These are phyloP conservation scores for Shargacucullia verbasci DNA, from an alignment of 2,888 invertebrate species.

Conservation along the genomic window DNA sequence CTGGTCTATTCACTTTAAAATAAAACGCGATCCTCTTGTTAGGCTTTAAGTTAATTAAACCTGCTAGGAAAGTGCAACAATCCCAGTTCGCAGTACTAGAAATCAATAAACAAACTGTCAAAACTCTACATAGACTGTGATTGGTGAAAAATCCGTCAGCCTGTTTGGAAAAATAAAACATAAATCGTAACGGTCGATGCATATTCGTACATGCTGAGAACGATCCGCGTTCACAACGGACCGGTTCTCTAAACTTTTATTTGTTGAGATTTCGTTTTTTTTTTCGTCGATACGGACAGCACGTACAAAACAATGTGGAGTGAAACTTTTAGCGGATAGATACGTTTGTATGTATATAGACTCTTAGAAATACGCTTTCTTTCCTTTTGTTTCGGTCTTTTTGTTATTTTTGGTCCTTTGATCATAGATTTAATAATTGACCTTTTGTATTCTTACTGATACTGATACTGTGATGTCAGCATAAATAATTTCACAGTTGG, in stretches of 20 bases:
- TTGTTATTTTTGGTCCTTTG: constrained; percentile 11
- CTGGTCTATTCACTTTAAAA: no score
- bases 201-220: constrained; percentile 40
- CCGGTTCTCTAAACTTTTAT: constrained; percentile 40
- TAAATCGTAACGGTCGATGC: constrained; percentile 40
- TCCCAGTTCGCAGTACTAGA: no score
- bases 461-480: no score
- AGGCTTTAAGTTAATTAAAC: no score
- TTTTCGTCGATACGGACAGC: constrained; percentile 19
- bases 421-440: no score
- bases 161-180: constrained; percentile 30
- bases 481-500: no score
- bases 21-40: no score
- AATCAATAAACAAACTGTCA: no score
- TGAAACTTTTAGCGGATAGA: constrained; percentile 37
- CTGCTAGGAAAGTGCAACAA: no score
- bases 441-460: no score
- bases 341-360: constrained; percentile 14
- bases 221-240: constrained; percentile 11
- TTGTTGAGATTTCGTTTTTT: constrained; percentile 39
- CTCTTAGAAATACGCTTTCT: constrained; percentile 29
- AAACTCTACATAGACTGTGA: no score
- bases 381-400: constrained; percentile 12
- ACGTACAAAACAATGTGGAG: constrained; percentile 38
- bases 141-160: background rate